Evolutionary conservation across 2,797 vertebrate species (phyloP).

Genomic region (Poeciliopsis turneri): DNA sequence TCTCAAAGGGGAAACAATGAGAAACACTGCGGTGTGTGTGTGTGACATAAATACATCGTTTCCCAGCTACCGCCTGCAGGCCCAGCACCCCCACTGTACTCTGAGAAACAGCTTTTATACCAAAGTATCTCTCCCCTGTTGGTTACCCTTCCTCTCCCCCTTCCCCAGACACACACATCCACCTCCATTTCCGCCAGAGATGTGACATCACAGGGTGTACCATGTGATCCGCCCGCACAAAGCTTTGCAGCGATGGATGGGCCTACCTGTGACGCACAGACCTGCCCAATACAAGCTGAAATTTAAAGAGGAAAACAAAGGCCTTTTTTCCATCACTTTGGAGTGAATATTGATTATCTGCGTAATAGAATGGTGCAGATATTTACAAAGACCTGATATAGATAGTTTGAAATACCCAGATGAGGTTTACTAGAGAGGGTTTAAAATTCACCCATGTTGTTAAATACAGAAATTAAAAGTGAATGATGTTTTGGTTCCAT

Average conservation of each 20-base stretch:
- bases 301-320: background rate
- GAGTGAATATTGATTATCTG: background rate
- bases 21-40: background rate
- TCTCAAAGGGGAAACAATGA: slow-evolving; percentile 1
- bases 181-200: slow-evolving; percentile 63
- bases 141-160: slow-evolving; percentile 37
- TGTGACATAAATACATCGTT: slow-evolving; percentile 33
- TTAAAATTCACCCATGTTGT: background rate
- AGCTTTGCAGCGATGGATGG: slow-evolving; percentile 54
- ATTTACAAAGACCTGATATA: background rate
- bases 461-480: background rate
- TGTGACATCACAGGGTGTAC: slow-evolving; percentile 66
- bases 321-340: background rate
- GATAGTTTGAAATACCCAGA: background rate
- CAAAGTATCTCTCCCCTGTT: slow-evolving; percentile 60
- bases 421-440: background rate
- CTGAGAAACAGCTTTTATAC: slow-evolving; percentile 38
- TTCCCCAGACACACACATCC: slow-evolving; percentile 18
- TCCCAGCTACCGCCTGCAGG: slow-evolving; percentile 33
- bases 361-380: background rate
- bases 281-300: slow-evolving; percentile 42
- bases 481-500: background rate
- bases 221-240: slow-evolving; percentile 72
- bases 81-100: slow-evolving; percentile 44
- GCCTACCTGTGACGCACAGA: slow-evolving; percentile 75